Base-by-base conservation (phyloP, 1,140 invertebrate genomes). In the Ceratina calcarata region DNA sequence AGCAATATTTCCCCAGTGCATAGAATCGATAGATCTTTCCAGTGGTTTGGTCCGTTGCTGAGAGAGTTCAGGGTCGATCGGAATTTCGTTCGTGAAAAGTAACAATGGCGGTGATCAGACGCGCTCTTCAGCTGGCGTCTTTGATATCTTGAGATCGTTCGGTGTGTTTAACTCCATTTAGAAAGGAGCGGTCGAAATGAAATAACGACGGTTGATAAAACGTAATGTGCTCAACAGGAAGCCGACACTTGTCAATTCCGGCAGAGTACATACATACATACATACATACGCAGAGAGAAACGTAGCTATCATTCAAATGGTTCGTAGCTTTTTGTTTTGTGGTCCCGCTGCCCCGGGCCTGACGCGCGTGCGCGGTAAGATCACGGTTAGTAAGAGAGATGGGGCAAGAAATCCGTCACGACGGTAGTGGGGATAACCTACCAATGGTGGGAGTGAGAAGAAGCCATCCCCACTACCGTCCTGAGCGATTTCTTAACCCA, bases 161-260 rank as follows among this genome's bases (percentile, higher is more conserved):
- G 67, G 61, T 80, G 27, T 77, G 69, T 58, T 85, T 87, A 85
- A 86, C 65, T 83, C 55, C 65, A 71, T 77, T 83, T 55, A 74
- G 65, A 79, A 86, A 86, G 76, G 71, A 69, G 58, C 72, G 61
- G 62, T 37, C 79, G 75, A 84, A 84, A 87, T 87, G 82, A 74
- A 75, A 87, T 84, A 87, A 86, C 69, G 73, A 86, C 85, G 82
- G 72, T 76, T 87, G 86, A 87, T 87, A 82, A 74, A 74, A 76
- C 85, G 75, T 87, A 87, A 86, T 87, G 67, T 70, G 61, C 73
- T 70, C 78, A 81, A 82, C 86, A 84, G 86, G 86, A 87, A 87
- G 72, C 85, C 32, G 86, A 86, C 85, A 87, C 85, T 87, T 87
- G 79, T 84, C 79, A 80, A 84, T 84, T 80, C 64, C 73, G 60